Conservation (phyloP, 30 jellyfish, hydroid and myxozoan genomes). For the Hydractinia symbiolongicarpus region DNA sequence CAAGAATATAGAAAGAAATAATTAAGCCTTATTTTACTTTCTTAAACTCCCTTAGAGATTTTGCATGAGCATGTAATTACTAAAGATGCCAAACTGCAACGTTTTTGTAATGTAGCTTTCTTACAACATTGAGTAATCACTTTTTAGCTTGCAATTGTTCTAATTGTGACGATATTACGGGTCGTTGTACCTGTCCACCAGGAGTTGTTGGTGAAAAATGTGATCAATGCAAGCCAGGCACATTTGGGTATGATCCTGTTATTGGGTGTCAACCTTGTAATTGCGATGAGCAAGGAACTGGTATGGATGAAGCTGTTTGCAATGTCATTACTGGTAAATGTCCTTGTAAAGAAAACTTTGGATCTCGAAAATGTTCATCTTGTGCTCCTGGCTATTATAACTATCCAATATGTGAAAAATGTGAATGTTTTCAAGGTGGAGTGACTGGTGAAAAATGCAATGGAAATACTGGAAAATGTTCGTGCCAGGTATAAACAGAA, state of each 20-base stretch:
- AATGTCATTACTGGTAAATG: constrained; percentile 75
- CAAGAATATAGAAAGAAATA: no score
- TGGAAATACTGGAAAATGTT: constrained; percentile 56
- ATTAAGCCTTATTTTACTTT: neutral
- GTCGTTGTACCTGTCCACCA: constrained; percentile 93
- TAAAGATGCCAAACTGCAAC: neutral
- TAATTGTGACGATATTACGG: constrained; percentile 85
- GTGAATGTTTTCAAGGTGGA: constrained; percentile 76
- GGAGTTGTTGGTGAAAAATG: constrained; percentile 83
- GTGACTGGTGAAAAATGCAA: constrained; percentile 76
- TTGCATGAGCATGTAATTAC: neutral
- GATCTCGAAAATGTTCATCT: constrained; percentile 69
- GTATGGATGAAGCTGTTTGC: constrained; percentile 51
- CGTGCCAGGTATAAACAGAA: constrained; percentile 65
- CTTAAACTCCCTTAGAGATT: neutral
- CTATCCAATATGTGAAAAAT: constrained; percentile 60
- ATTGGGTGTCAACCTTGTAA: constrained; percentile 83
- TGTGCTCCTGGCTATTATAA: constrained; percentile 74
- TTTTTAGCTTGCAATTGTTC: constrained; percentile 81
- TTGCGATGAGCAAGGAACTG: constrained; percentile 66
- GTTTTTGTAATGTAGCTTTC: no score
- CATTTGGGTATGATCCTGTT: constrained; percentile 85
- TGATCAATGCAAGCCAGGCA: constrained; percentile 74
- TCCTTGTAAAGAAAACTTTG: constrained; percentile 51
- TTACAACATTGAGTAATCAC: neutral